Conservation (phyloP, 2,888 invertebrate genomes). For the Nephrotoma guestfalica region DNA sequence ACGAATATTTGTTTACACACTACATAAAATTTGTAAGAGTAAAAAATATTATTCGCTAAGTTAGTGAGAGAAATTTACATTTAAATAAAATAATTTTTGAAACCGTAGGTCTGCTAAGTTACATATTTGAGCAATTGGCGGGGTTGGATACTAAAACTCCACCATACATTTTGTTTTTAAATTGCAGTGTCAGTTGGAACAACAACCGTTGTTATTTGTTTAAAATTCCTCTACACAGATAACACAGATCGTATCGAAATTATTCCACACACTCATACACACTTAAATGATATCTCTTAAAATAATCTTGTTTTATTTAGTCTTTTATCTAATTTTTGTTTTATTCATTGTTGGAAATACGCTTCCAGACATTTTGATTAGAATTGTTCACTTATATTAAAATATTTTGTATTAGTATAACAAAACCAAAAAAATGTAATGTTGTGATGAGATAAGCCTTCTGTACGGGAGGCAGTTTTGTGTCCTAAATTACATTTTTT, state of each 20-base stretch:
- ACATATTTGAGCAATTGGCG: background rate
- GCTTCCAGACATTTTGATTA: background rate
- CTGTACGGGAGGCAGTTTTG: background rate
- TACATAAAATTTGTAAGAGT: background rate
- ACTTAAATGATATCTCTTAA: background rate
- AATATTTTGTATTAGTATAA: background rate
- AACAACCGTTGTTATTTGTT: background rate
- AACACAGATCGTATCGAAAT: background rate
- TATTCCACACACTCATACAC: background rate
- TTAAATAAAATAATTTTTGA: background rate
- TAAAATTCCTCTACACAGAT: background rate
- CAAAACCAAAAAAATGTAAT: background rate
- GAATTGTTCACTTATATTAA: background rate
- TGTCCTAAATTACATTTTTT: background rate
- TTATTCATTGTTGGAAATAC: background rate
- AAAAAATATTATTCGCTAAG: background rate
- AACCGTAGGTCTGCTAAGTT: background rate
- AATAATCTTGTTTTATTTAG: background rate
- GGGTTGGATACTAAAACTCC: background rate
- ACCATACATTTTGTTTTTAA: background rate
- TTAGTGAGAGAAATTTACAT: background rate
- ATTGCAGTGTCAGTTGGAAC: background rate
- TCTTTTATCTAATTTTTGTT: background rate
- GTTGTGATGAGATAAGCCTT: background rate
- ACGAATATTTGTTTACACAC: background rate